Conservation (phyloP, 1,140 invertebrate species). For the Archegozetes longisetosus region DNA sequence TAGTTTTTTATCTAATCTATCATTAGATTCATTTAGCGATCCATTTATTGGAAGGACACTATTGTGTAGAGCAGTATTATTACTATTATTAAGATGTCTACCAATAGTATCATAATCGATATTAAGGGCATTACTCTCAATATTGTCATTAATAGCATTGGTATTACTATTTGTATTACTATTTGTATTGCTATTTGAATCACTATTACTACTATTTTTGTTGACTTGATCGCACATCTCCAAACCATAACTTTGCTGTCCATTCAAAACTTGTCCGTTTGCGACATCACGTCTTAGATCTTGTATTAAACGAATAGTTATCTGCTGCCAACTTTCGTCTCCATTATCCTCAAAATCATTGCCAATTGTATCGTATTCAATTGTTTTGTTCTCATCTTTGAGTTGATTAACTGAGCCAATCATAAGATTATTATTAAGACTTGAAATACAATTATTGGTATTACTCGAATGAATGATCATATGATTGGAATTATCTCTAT, state of each 20-base stretch:
- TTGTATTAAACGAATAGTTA: slow-evolving; percentile 6
- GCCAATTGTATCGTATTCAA: background rate
- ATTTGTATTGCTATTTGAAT: background rate
- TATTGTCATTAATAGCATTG: background rate
- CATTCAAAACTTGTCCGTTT: background rate
- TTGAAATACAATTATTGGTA: background rate
- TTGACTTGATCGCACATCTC: background rate
- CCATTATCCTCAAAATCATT: background rate
- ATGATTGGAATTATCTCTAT: background rate
- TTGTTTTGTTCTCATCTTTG: background rate
- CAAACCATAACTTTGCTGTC: background rate
- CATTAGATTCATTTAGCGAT: too few species aligned
- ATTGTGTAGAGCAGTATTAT: too few species aligned
- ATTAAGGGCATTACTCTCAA: background rate
- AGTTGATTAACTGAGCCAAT: background rate
- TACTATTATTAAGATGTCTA: too few species aligned
- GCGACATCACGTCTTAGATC: background rate
- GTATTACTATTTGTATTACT: background rate
- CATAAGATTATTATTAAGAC: too few species aligned
- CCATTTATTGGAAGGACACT: too few species aligned
- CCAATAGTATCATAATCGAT: too few species aligned
- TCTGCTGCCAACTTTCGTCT: slow-evolving; percentile 10
- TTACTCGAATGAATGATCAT: background rate
- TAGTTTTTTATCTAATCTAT: background rate
- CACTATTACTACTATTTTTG: background rate